phyloP scores from a whole-genome alignment of 2,888 invertebrate genomes.

The Apamea crenata region DNA sequence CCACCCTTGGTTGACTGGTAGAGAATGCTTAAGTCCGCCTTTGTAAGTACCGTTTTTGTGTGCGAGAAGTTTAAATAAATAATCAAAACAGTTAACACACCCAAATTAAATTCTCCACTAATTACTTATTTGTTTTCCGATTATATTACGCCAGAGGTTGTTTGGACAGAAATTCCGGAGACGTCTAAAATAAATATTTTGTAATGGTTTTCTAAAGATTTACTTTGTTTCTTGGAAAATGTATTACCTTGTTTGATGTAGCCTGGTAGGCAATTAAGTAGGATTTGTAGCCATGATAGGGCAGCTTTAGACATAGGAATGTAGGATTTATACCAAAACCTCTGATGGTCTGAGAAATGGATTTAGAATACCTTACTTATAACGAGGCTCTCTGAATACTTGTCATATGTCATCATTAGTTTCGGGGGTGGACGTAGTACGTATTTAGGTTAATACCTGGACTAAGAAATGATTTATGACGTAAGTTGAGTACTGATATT shows the following conservation, averaged over 20 bases:
- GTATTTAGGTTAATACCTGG: slow-evolving; percentile 44
- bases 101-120: slow-evolving; percentile 29
- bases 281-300: slow-evolving; percentile 35
- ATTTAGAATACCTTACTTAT: slow-evolving; percentile 29
- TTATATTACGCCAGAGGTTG: slow-evolving; percentile 25
- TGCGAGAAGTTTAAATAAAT: too few species aligned
- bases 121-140: slow-evolving; percentile 32
- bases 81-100: slow-evolving; percentile 6
- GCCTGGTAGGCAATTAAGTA: slow-evolving; percentile 40
- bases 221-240: slow-evolving; percentile 20
- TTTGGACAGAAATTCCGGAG: slow-evolving; percentile 37
- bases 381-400: slow-evolving; percentile 22
- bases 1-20: too few species aligned
- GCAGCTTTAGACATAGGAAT: neutral
- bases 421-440: slow-evolving; percentile 9
- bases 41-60: too few species aligned
- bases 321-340: slow-evolving; percentile 13
- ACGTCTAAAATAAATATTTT: slow-evolving; percentile 19
- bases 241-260: slow-evolving; percentile 27
- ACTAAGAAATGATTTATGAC: slow-evolving; percentile 57
- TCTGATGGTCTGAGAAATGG: slow-evolving; percentile 4
- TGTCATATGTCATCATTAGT: slow-evolving; percentile 60
- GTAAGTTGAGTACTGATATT: slow-evolving; percentile 1
- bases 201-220: slow-evolving; percentile 21
- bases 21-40: too few species aligned